A percentile compares a stretch with the other conserved stretches of the same genome.
Conservation (phyloP, 2,797 vertebrate species). For the Bryconaethiops microstoma region DNA sequence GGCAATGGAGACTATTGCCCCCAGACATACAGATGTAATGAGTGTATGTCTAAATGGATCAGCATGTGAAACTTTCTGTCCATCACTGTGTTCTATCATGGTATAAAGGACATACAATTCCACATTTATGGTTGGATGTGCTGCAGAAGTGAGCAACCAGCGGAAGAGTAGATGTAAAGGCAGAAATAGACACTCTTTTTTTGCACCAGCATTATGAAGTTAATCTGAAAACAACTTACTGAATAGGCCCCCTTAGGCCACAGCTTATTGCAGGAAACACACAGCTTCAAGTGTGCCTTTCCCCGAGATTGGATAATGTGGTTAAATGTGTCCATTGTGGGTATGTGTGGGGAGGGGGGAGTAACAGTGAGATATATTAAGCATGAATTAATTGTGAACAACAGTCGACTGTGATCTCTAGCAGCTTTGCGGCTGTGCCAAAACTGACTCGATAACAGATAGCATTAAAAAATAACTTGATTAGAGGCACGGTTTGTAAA, state of each 20-base stretch:
- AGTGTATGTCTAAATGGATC: no score
- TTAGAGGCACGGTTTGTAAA: conserved; percentile 38
- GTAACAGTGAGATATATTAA: conserved; percentile 38
- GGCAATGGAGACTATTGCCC: no score
- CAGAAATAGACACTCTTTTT: no score
- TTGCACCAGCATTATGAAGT: no score
- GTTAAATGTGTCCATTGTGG: background rate
- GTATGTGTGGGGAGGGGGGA: background rate
- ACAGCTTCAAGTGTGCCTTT: background rate
- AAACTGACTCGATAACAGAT: conserved; percentile 3
- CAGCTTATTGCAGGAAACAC: background rate
- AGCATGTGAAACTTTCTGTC: no score
- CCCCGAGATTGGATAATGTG: background rate
- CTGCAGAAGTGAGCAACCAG: no score
- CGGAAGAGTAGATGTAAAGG: background rate
- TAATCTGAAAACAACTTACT: background rate
- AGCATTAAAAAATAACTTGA: conserved; percentile 51
- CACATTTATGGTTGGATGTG: no score
- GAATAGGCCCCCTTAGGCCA: background rate
- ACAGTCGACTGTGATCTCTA: conserved; percentile 17
- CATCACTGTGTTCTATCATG: no score
- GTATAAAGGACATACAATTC: no score
- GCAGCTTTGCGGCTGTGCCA: conserved; percentile 11
- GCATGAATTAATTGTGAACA: conserved; percentile 48
- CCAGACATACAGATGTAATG: no score